Evolutionary conservation across 2,888 invertebrate species (phyloP), one percentile per base, ranked within the genome.

Genomic region (Cantharis rufa): DNA sequence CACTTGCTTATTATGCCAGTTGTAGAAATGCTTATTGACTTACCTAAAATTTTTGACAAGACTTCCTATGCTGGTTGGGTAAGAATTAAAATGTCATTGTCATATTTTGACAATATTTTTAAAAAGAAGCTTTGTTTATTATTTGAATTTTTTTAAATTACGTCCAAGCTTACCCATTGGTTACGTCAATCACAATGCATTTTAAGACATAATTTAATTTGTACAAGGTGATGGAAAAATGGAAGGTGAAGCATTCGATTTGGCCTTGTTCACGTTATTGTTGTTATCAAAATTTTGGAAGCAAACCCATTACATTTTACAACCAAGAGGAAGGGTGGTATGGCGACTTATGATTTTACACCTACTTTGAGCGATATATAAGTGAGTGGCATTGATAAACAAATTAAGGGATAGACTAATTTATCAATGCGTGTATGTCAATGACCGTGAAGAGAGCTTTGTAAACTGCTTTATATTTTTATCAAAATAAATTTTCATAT

Each of bases 1-100:
- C 81, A 82, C 81, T 81, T 81, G 79, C 79, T 66, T 78, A 75
- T 78, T 78, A 71, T 75, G 78, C 72, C 78, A 73, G 75, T 72
- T 78, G 75, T 66, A 75, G 78, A 78, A 74, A 78, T 72, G 72
- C 70, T 78, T 28, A 61, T 71, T 28, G 69, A 68, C 28, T 71
- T 21, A 69, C 48, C 68, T 68, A 48, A 74, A 18, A 15, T 71
- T 74, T 75, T 71, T 68, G 71, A 75, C 75, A 75, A 68, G 27
- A 62, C 62, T 66, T 66, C 64, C 18, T 63, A 63, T 63, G 63
- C 18, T 15, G 18, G 64, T 21, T 21, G 64, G 64, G 64, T 66
- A 66, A 66, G 64, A 66, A 66, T 21, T 24, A 13, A 63, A 69
- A 70, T 61, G 70, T 61, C 70, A 70, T 48, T 70, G 70, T 70